Conservation (phyloP, 2,888 invertebrate genomes). For the Fissipunctia ypsillon region DNA sequence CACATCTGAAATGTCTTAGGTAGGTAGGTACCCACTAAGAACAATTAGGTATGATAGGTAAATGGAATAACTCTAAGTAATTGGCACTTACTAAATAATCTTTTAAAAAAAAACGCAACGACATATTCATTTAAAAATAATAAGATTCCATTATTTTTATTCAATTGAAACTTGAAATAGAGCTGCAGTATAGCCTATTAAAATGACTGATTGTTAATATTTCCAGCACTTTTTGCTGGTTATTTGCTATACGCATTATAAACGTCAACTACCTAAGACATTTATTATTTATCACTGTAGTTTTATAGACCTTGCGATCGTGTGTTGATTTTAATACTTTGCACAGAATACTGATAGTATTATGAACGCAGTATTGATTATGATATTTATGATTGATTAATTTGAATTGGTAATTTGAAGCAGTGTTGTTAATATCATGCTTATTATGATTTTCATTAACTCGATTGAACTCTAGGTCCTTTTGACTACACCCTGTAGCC, state of each 20-base stretch:
- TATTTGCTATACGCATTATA: constrained; percentile 5
- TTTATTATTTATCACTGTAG: constrained; percentile 27
- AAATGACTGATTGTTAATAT: constrained; percentile 32
- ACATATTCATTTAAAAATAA: background rate
- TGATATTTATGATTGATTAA: constrained; percentile 28
- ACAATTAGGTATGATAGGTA: background rate
- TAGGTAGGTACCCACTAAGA: background rate
- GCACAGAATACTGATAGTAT: constrained; percentile 29
- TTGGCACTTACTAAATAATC: too few species aligned
- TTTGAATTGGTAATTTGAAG: constrained; percentile 52
- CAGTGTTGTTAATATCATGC: background rate
- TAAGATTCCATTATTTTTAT: background rate
- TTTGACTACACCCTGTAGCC: background rate
- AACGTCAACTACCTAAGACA: constrained; percentile 1
- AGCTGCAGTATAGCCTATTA: constrained; percentile 6
- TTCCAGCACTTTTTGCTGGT: constrained; percentile 30
- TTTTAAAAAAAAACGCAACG: background rate
- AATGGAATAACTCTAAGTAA: too few species aligned
- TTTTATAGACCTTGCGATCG: constrained; percentile 43
- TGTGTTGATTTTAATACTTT: constrained; percentile 45
- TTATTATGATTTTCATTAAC: background rate
- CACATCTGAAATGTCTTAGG: background rate
- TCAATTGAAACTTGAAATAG: constrained; percentile 13
- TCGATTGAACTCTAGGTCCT: background rate
- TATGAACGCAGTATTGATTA: constrained; percentile 19